Evolutionary conservation across 2,888 invertebrate species (phyloP).

Genomic region (Drosophila prolongata): DNA sequence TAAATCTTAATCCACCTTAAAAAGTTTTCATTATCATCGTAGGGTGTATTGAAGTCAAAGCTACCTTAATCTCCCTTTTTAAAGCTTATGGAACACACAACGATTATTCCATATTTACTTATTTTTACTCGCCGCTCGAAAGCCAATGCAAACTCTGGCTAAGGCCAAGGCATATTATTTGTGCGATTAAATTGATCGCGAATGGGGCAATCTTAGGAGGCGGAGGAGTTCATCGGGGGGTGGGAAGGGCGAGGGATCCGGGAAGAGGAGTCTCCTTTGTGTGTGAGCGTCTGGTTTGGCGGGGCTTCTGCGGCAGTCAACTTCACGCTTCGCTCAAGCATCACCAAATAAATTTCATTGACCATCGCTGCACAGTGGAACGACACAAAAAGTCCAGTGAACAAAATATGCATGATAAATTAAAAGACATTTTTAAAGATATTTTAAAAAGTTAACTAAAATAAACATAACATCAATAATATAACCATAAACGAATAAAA

Average conservation of each 20-base stretch:
- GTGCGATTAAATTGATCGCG: constrained; percentile 83
- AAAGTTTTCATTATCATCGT: neutral
- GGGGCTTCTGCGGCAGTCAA: constrained; percentile 77
- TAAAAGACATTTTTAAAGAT: too few relatives aligned
- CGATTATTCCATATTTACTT: constrained; percentile 83
- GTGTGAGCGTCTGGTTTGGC: constrained; percentile 46
- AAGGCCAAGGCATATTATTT: constrained; percentile 78
- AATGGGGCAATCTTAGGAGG: constrained; percentile 30
- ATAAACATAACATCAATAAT: too few relatives aligned
- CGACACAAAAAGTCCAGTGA: too few relatives aligned
- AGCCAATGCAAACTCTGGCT: constrained; percentile 26
- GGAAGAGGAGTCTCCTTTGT: constrained; percentile 37
- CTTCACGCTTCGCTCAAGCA: constrained; percentile 82
- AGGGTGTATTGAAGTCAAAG: neutral
- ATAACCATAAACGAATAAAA: too few relatives aligned
- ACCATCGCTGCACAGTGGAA: constrained; percentile 69
- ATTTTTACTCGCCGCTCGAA: constrained; percentile 70
- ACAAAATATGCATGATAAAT: too few relatives aligned
- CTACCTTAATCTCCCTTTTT: neutral
- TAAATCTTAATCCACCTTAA: neutral
- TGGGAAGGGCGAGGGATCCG: neutral
- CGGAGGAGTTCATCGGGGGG: constrained; percentile 2
- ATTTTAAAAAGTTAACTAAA: too few relatives aligned
- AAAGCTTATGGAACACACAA: constrained; percentile 61
- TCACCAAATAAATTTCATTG: constrained; percentile 84